Evolutionary conservation across 1,140 invertebrate species (phyloP), one percentile per base, ranked within the genome.

Genomic region (Nixonia krombeini): DNA sequence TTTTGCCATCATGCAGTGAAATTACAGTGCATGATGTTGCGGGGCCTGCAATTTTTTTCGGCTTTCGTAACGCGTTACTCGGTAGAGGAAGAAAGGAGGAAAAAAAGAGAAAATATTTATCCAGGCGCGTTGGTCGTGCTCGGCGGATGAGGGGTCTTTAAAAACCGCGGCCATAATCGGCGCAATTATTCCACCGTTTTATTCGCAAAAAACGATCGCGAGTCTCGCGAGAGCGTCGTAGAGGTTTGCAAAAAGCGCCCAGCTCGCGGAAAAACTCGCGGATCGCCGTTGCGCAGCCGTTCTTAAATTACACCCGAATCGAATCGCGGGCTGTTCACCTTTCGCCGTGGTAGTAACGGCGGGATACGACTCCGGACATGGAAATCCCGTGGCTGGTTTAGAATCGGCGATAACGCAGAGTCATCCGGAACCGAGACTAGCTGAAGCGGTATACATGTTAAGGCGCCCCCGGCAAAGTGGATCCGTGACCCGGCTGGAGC

Each of bases 301-400:
- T 21, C 21, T 21, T 6, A 18, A 57, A 28, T 10, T 35, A 42
- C 23, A 10, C 7, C n/a, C 12, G 13, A 40, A 51, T 45, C 41
- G n/a, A 13, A 46, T 10, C 40, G 6, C 6, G 37, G 16, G 12
- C 12, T 13, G 13, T 40, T 40, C 37, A 55, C 74, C 40, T 57
- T 57, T 55, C 38, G 31, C 56, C 55, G 53, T 51, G 66, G 75
- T 62, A 66, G 44, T 59, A 61, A 53, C 71, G 74, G 50, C 38
- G 52, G 68, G 52, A 74, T 64, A 57, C 67, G 56, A 67, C 50
- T 47, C 56, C 67, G 73, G 74, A 82, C 80, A 82, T 80, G 79
- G 75, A 81, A 82, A 82, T 81, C 73, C 80, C 80, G 80, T 82
- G 80, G 80, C 76, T 79, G 69, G 64, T 72, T 67, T 50, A 68